Percentiles rank a stretch among this genome's conserved stretches.
Evolutionary conservation across 2,113 vertebrate genomes (phyloP).

Genomic region (Cyprinodon brontotheroides): DNA sequence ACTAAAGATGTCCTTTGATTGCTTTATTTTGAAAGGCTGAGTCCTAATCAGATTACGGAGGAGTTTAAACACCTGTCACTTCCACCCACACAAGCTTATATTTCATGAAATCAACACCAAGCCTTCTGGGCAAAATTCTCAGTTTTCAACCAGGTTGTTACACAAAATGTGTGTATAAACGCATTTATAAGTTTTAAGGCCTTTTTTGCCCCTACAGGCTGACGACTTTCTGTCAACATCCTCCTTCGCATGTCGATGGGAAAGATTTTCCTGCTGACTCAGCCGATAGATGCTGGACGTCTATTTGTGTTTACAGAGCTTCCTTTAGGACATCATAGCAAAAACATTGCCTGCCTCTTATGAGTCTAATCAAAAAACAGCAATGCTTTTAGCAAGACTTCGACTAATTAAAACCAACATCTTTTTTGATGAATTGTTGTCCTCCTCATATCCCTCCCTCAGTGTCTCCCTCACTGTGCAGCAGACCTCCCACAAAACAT

Average conservation of each 20-base stretch:
- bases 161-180: conserved; percentile 13
- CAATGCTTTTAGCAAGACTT: conserved; percentile 17
- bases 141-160: conserved; percentile 37
- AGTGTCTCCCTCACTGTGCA: conserved; percentile 42
- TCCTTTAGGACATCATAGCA: conserved; percentile 10
- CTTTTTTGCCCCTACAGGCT: conserved; percentile 23
- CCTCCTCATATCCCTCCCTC: conserved; percentile 53
- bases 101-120: conserved; percentile 22
- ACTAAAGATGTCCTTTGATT: not conserved
- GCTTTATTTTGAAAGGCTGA: not conserved
- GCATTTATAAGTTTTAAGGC: too few species aligned
- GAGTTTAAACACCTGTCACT: conserved; percentile 1
- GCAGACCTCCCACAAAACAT: conserved; percentile 66
- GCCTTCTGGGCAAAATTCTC: conserved; percentile 31
- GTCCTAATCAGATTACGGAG: conserved; percentile 5
- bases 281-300: conserved; percentile 26
- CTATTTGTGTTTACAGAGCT: conserved; percentile 43
- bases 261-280: conserved; percentile 43
- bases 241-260: conserved; percentile 20
- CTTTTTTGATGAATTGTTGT: conserved; percentile 61
- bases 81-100: conserved; percentile 29
- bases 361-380: conserved; percentile 37
- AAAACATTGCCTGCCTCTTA: conserved; percentile 33
- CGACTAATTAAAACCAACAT: conserved; percentile 63
- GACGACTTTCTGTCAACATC: conserved; percentile 40